A percentile compares a stretch with the other conserved stretches of the same genome.
Conservation (phyloP, 2,888 invertebrate species). For the Amiota minor region DNA sequence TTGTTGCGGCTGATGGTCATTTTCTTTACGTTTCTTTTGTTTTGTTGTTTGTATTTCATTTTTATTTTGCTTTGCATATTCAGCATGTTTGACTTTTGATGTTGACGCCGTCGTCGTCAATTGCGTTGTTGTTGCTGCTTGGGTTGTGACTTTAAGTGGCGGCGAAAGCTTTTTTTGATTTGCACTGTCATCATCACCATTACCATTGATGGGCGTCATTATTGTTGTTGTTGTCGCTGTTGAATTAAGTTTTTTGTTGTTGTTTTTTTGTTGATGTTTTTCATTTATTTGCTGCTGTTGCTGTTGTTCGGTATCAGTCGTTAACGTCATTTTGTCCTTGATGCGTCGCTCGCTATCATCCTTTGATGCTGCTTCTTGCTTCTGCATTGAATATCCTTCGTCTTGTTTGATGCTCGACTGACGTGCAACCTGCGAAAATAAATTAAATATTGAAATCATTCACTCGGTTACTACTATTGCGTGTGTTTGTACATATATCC, state of each 20-base stretch:
- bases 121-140: constrained; percentile 39
- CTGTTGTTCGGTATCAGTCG: constrained; percentile 24
- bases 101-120: constrained; percentile 25
- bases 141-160: constrained; percentile 9
- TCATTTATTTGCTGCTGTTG: constrained; percentile 14
- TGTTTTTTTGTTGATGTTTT: constrained; percentile 19
- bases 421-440: constrained; percentile 17
- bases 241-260: constrained; percentile 23
- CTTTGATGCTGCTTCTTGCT: constrained; percentile 10
- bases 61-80: constrained; percentile 23
- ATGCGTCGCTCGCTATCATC: constrained; percentile 22
- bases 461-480: neutral
- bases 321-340: constrained; percentile 23
- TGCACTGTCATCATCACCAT: constrained; percentile 9
- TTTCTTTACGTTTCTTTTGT: constrained; percentile 29
- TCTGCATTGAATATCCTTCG: constrained; percentile 29
- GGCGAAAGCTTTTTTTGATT: constrained; percentile 13
- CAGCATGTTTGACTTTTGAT: constrained; percentile 32
- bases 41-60: constrained; percentile 38
- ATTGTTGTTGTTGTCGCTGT: constrained; percentile 16
- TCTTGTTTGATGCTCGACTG: constrained; percentile 20
- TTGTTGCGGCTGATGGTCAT: neutral
- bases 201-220: constrained; percentile 37
- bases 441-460: constrained; percentile 22
- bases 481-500: neutral